phyloP scores from a whole-genome alignment of 1,140 invertebrate genomes.

The Octopus sinensis region DNA sequence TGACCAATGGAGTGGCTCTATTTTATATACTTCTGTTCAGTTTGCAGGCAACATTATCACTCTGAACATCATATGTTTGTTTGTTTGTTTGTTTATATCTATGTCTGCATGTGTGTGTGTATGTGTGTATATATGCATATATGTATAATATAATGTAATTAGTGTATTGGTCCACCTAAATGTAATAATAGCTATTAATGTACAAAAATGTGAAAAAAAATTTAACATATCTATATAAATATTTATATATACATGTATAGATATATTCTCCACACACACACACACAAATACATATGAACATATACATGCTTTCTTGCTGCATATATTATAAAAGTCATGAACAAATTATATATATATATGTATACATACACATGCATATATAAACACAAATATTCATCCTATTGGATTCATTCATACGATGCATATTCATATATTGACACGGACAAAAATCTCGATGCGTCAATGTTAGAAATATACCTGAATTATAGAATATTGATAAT shows the following conservation, averaged over 20 bases:
- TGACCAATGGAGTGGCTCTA: no score
- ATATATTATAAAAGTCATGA: background rate
- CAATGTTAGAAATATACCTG: no score
- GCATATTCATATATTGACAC: no score
- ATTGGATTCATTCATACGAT: no score
- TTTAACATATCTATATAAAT: background rate
- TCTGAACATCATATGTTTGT: no score
- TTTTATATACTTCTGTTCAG: no score
- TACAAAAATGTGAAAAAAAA: background rate
- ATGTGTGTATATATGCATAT: background rate
- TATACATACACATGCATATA: background rate
- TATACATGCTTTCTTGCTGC: background rate
- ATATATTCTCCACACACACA: background rate
- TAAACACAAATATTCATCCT: background rate
- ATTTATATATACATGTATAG: background rate
- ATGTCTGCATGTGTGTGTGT: background rate
- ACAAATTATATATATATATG: background rate
- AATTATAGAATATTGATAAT: no score
- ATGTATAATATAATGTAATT: background rate
- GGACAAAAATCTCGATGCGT: no score
- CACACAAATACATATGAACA: background rate
- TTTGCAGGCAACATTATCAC: no score
- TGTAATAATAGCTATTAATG: no score
- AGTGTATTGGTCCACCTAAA: background rate
- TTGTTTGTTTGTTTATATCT: no score